These are phyloP conservation scores for Acleris cristana DNA, from an alignment of 2,888 invertebrate genomes.

Conservation along the genomic window DNA sequence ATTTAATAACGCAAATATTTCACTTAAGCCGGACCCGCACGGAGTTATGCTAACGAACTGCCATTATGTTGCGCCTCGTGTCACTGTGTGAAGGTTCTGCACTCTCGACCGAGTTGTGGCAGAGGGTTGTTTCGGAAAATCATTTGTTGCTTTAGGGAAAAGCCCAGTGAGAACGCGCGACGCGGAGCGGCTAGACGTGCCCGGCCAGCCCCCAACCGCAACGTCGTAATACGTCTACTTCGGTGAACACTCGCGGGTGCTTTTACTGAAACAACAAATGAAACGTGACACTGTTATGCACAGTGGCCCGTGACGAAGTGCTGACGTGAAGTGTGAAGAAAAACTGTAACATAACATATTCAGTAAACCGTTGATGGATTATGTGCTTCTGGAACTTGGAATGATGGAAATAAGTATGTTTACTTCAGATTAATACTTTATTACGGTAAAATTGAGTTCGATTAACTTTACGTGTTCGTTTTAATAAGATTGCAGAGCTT, in stretches of 20 bases:
- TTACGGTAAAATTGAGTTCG: background rate
- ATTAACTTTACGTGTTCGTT: background rate
- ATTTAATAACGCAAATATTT: constrained; percentile 75
- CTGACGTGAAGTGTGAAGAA: constrained; percentile 8
- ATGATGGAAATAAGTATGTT: constrained; percentile 76
- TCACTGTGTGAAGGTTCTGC: constrained; percentile 82
- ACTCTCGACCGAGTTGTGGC: constrained; percentile 79
- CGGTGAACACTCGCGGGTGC: constrained; percentile 55
- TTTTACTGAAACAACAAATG: constrained; percentile 49
- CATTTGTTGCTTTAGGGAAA: constrained; percentile 77
- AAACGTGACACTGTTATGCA: constrained; percentile 46
- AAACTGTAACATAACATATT: constrained; percentile 27
- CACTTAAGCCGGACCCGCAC: constrained; percentile 60
- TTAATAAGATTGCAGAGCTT: constrained; percentile 6
- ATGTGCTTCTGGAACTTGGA: constrained; percentile 70
- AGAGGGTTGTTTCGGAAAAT: constrained; percentile 74
- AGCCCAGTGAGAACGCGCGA: constrained; percentile 51
- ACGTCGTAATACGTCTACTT: constrained; percentile 40
- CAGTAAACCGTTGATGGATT: constrained; percentile 60
- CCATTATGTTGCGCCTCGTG: constrained; percentile 77
- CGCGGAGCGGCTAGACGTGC: constrained; percentile 47
- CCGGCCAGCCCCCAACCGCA: background rate
- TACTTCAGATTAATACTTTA: constrained; percentile 13
- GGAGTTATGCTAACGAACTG: constrained; percentile 78
- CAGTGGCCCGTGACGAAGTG: constrained; percentile 26